Base-by-base conservation (phyloP, 2,888 invertebrate genomes). In the Toxonevra muliebris region DNA sequence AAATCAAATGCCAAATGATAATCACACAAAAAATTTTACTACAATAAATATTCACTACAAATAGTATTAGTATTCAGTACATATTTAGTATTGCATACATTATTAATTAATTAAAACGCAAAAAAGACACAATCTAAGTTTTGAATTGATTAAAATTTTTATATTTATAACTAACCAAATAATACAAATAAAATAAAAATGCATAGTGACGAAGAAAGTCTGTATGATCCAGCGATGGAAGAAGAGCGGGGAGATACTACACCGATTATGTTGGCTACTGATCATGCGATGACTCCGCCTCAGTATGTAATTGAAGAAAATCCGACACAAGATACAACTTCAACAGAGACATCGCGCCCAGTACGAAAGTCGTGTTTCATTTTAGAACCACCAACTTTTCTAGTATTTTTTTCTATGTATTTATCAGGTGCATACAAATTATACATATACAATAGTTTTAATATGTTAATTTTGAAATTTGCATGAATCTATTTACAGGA, bases 301-400 rank as follows among this genome's bases (percentile, higher is more conserved):
- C 20, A 65, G n/a, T 53, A 65, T 45, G 61, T 48, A 42, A 50
- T 42, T 43, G 13, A 57, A 9, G 40, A 20, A 2, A 40, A 55
- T 48, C 40, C 45, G 30, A 12, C 50, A 58, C 9, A 10, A 19
- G 19, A 62, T 42, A 40, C 53, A 41, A 17, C 45, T 11, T 17
- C 20, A 11, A 13, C 8, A 15, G 12, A 17, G 8, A 42, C 5
- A 12, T 17, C 40, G 15, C 20, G 30, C 2, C 30, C 60, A 10
- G 41, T 13, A 9, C 57, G 54, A 10, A 69, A 60, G 61, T 75
- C 74, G 2, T 79, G 76, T 76, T 84, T 84, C 42, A 80, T 84
- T 63, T 73, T 84, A 66, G 85, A 85, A 65, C 84, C 85, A 13
- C 82, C 83, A 5, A 81, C 84, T 5, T 77, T 85, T 53, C 69